Evolutionary conservation across 2,888 invertebrate species (phyloP).

Genomic region (Elysia crispata): DNA sequence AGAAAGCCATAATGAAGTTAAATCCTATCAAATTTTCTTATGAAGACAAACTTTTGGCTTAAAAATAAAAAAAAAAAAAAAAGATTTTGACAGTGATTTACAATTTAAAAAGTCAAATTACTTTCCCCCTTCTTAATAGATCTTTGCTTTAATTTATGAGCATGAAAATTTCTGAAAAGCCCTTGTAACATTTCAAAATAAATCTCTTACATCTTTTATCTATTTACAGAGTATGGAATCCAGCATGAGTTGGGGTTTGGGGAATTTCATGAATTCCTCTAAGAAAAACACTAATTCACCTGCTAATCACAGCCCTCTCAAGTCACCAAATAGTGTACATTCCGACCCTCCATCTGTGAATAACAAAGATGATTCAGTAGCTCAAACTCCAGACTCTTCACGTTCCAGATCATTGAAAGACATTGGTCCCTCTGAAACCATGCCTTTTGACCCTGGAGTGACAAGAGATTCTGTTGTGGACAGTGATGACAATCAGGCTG

Average conservation of each 20-base stretch:
- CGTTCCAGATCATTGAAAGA: conserved; percentile 43
- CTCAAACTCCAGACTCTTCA: conserved; percentile 16
- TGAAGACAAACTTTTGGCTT: no score
- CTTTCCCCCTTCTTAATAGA: no score
- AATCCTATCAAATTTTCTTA: no score
- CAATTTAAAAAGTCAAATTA: no score
- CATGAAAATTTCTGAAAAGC: background rate
- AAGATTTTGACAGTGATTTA: no score
- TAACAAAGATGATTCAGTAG: background rate
- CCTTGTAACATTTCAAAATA: no score
- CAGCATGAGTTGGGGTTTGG: conserved; percentile 40
- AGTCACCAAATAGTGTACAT: background rate
- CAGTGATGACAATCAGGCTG: no score
- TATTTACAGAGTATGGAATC: conserved; percentile 38
- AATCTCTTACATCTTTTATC: background rate
- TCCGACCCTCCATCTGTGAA: conserved; percentile 3
- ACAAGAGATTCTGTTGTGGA: no score
- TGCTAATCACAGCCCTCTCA: conserved; percentile 26
- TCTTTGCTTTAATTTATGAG: no score
- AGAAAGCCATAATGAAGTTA: no score
- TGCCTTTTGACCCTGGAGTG: conserved; percentile 42
- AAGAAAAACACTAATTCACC: conserved; percentile 32
- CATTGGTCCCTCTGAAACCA: conserved; percentile 44
- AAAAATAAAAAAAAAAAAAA: no score
- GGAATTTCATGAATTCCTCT: conserved; percentile 38